A percentile compares a stretch with the other conserved stretches of the same genome.
Conservation (phyloP, 2,797 vertebrate species). For the Acipenser oxyrinchus region DNA sequence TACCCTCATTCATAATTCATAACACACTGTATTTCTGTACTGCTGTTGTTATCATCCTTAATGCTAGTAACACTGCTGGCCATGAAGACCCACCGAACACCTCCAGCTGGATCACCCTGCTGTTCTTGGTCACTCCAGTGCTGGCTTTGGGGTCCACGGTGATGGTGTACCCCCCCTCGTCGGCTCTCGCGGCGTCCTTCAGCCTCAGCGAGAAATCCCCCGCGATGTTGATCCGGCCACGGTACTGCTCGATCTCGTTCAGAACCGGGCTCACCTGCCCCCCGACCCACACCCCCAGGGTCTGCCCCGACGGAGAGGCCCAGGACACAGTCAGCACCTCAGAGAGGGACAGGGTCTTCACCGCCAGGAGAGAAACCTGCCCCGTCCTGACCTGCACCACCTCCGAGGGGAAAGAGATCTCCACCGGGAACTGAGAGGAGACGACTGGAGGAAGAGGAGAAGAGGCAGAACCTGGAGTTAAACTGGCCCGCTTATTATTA, state of each 20-base stretch:
- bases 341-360: constrained; percentile 30
- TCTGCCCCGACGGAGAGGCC: constrained; percentile 27
- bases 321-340: constrained; percentile 42
- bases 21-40: too few species aligned
- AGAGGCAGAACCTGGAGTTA: too few species aligned
- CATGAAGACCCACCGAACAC: constrained; percentile 52
- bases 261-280: accelerated
- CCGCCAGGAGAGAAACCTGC: constrained; percentile 36
- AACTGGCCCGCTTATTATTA: too few species aligned
- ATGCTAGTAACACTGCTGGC: too few species aligned
- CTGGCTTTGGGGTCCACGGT: constrained; percentile 34
- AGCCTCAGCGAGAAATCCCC: constrained; percentile 47
- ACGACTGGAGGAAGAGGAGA: constrained; percentile 9
- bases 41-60: too few species aligned
- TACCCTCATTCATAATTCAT: too few species aligned
- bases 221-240: constrained; percentile 43
- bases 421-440: constrained; percentile 41
- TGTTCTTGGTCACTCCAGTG: constrained; percentile 36
- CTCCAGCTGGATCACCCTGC: constrained; percentile 39
- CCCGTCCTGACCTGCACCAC: constrained; percentile 44
- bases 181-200: constrained; percentile 33
- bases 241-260: constrained; percentile 36
- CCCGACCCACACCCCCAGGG: constrained; percentile 42
- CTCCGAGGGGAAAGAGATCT: constrained; percentile 44
- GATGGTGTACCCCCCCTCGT: constrained; percentile 52